These are phyloP conservation scores for Harpalus rubripes DNA, from an alignment of 2,888 invertebrate species.

Conservation along the genomic window DNA sequence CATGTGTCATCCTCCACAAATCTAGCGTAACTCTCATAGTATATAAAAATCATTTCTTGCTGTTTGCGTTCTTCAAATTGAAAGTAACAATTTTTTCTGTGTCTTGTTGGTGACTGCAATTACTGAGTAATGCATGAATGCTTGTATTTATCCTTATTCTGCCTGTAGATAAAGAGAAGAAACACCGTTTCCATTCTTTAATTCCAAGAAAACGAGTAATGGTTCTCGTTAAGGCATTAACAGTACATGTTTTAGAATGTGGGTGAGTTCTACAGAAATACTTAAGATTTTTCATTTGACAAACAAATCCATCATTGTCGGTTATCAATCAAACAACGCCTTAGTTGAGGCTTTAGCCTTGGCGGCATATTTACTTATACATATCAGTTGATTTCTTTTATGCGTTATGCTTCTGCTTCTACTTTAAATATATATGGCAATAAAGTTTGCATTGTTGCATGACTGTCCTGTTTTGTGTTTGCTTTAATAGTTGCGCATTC, in stretches of 20 bases:
- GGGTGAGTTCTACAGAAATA: slow-evolving; percentile 33
- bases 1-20: too few species aligned
- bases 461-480: slow-evolving; percentile 59
- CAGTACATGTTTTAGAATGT: slow-evolving; percentile 11
- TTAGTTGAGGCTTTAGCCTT: slow-evolving; percentile 44
- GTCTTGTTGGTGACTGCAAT: background rate
- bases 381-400: slow-evolving; percentile 30
- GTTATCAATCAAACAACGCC: slow-evolving; percentile 35
- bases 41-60: background rate
- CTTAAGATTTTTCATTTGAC: background rate
- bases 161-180: background rate
- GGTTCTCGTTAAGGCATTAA: slow-evolving; percentile 10
- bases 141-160: slow-evolving; percentile 3
- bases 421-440: slow-evolving; percentile 66
- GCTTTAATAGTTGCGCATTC: slow-evolving; percentile 64
- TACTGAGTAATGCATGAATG: background rate
- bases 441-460: slow-evolving; percentile 67
- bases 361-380: background rate
- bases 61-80: background rate
- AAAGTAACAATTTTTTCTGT: background rate
- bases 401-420: slow-evolving; percentile 58
- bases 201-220: background rate
- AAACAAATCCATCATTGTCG: slow-evolving; percentile 36
- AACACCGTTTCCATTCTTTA: background rate
- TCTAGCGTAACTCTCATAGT: too few species aligned